Evolutionary conservation across 2,888 invertebrate species (phyloP), one percentile per base, ranked within the genome.

Genomic region (Lomographa bimaculata): DNA sequence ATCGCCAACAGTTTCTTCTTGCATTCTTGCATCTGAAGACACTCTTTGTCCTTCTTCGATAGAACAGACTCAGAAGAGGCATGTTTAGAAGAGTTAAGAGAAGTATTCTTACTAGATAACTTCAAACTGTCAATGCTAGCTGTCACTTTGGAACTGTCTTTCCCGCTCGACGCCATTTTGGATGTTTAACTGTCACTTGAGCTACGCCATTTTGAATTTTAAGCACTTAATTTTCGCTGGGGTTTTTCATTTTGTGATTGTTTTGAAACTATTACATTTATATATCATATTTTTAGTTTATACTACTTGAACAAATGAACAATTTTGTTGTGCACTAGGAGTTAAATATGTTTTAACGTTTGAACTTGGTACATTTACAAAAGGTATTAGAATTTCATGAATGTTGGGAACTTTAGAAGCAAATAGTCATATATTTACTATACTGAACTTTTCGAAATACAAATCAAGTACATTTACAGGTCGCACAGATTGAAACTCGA

Each of bases 41-140:
- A 77, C 48, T 87, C 87, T 35, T 85, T 87, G 8, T 89, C 89
- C 44, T 86, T 89, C 54, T 76, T 77, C 1, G 89, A 90, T 1
- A 87, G 41, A 28, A 90, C 83, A 0, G 89, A 90, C 43, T 90
- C 90, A 0, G 89, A 89, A 0, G 89, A 89, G 0, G 89, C 89
- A 54, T 85, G 87, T 43, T 90, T 89, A 1, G 89, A 85, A 0
- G 84, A 85, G 8, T 72, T 74, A 3, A 77, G 50, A 1, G 83
- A 86, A 0, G 84, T 77, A 27, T 82, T 80, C 42, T 89, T 89
- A 40, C 85, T 87, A 1, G 89, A 89, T 14, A 89, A 48, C 50
- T 89, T 89, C 40, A 90, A 64, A 57, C 89, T 90, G 68, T 90
- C 89, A 39, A 81, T 73, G 2, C 89, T 89, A 0, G 86, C 70